Percentiles rank a stretch among this genome's conserved stretches.
Conservation (phyloP, 2,888 invertebrate genomes). For the Polia nebulosa region DNA sequence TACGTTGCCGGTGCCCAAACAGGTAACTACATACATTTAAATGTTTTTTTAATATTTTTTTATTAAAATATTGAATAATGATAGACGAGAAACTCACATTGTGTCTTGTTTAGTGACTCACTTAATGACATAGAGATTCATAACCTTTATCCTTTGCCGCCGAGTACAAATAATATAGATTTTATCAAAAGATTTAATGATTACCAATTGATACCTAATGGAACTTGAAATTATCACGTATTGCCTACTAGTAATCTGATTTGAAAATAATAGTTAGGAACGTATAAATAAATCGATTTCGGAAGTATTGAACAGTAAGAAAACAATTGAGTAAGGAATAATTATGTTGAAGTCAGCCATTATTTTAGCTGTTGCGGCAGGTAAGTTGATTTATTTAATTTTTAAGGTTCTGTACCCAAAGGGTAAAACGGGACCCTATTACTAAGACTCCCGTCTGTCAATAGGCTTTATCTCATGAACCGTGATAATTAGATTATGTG, state of each 20-base stretch:
- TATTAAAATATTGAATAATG: background rate
- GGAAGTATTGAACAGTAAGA: constrained; percentile 12
- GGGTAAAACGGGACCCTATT: too few species aligned
- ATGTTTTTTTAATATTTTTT: too few species aligned
- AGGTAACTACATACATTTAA: too few species aligned
- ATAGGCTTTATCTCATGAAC: too few species aligned
- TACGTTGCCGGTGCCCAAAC: too few species aligned
- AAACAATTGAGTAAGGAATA: constrained; percentile 15
- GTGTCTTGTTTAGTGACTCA: background rate
- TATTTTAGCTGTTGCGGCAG: constrained; percentile 57
- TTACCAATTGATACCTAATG: constrained; percentile 5
- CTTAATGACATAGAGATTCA: background rate
- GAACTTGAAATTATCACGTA: background rate
- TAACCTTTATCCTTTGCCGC: background rate
- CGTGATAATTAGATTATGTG: too few species aligned
- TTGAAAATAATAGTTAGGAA: background rate
- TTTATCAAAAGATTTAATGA: background rate
- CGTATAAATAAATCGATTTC: constrained; percentile 45
- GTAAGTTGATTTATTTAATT: constrained; percentile 64
- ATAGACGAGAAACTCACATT: background rate
- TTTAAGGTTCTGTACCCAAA: background rate
- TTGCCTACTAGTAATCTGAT: constrained; percentile 23
- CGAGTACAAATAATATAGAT: background rate
- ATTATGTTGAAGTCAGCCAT: constrained; percentile 59
- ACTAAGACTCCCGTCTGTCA: too few species aligned